phyloP scores from a whole-genome alignment of 2,888 invertebrate genomes.

The Lithodes maja region DNA sequence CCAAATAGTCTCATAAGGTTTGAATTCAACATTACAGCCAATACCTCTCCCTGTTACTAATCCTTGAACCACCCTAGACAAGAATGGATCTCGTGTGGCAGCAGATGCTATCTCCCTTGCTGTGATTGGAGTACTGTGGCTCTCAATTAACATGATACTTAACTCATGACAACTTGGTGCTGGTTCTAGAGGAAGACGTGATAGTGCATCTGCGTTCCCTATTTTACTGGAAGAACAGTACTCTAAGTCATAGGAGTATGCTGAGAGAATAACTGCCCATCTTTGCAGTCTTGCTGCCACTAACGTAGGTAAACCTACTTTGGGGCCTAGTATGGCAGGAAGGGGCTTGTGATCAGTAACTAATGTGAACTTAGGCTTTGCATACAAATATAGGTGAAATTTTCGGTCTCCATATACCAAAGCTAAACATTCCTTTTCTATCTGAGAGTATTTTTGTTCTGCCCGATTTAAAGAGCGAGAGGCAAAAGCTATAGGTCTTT shows the following conservation, averaged over 20 bases:
- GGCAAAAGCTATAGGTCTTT: slow-evolving; percentile 33
- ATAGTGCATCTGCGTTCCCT: slow-evolving; percentile 38
- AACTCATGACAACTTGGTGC: not conserved
- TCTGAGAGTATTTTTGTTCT: slow-evolving; percentile 57
- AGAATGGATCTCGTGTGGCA: not conserved
- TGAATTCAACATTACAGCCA: not conserved
- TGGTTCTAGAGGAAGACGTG: slow-evolving; percentile 18
- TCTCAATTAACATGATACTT: not conserved
- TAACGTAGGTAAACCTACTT: slow-evolving; percentile 44
- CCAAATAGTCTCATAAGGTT: not conserved
- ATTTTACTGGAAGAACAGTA: slow-evolving; percentile 24
- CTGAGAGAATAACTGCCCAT: slow-evolving; percentile 34
- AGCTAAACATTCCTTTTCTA: slow-evolving; percentile 47
- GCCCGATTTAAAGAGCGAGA: slow-evolving; percentile 21
- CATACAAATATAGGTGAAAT: slow-evolving; percentile 61
- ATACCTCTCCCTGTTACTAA: not conserved
- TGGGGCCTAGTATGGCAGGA: slow-evolving; percentile 26
- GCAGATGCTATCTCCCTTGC: not conserved
- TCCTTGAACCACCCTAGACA: not conserved
- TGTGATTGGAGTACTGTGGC: not conserved
- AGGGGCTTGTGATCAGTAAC: slow-evolving; percentile 63
- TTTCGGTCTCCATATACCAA: slow-evolving; percentile 52
- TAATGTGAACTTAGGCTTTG: slow-evolving; percentile 31
- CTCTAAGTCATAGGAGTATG: slow-evolving; percentile 33
- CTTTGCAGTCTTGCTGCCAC: slow-evolving; percentile 40